Evolutionary conservation across 2,113 vertebrate genomes (phyloP), one percentile per base, ranked within the genome.

Genomic region (Trogon melanurus): DNA sequence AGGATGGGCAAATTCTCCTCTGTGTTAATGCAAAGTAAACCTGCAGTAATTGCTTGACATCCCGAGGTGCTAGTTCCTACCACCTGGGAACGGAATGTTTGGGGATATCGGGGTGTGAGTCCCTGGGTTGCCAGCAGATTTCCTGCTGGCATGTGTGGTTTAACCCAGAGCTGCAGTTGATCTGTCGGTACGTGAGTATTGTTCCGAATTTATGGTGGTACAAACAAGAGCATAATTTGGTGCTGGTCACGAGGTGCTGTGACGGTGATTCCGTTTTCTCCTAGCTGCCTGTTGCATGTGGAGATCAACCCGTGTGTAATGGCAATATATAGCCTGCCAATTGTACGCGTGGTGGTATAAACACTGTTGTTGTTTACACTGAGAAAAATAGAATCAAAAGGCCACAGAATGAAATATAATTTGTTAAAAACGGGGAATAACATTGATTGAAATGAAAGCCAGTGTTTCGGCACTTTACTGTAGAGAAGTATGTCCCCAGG

Each of bases 401-500:
- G 89, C 97, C 71, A 76, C 50, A 44, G 96, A 97, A 97, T 72
- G 62, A 94, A 94, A 94, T 88, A 94, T 96, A 97, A 97, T 97
- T 97, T 95, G 94, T 95, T 96, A 97, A 97, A 97, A 97, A 91
- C 48, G 53, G 81, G 96, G 94, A 93, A 70, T 94, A 96, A 73
- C 90, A 89, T 29, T 97, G 95, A 95, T 96, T 96, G 96, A 96
- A 97, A 95, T 87, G 94, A 96, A 96, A 97, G 85, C 82, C 72
- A 30, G 56, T 78, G 86, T 95, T 97, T 96, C 20, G 32, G 87
- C 74, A 86, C 96, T 97, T 93, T 87, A 69, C 88, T 58, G 38
- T 25, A 26, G 82, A 94, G 95, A 97, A 96, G 95, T 94, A 78
- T 96, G 97, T 97, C 97, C 95, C 94, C 91, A n/a, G 94, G 97